phyloP scores from a whole-genome alignment of 1,140 invertebrate genomes.

The Drosophila santomea region DNA sequence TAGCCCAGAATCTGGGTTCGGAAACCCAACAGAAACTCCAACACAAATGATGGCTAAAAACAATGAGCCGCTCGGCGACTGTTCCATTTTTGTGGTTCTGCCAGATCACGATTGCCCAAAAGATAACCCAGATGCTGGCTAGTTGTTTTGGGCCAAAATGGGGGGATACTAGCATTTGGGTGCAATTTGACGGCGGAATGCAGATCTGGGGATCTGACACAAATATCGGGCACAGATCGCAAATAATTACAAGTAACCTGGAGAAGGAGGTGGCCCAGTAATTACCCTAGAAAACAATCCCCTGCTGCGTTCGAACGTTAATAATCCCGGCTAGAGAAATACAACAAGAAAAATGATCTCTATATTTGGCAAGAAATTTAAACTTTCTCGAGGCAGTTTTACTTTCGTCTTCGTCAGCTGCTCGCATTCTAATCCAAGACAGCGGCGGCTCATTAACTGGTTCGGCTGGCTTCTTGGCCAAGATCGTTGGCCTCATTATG shows the following conservation, averaged over 20 bases:
- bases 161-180: slow-evolving; percentile 23
- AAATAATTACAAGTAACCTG: slow-evolving; percentile 57
- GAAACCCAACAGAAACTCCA: slow-evolving; percentile 27
- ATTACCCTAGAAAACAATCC: slow-evolving; percentile 44
- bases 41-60: slow-evolving; percentile 42
- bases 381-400: slow-evolving; percentile 72
- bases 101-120: slow-evolving; percentile 65
- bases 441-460: slow-evolving; percentile 65
- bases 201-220: slow-evolving; percentile 51
- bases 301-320: slow-evolving; percentile 43
- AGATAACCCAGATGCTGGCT: slow-evolving; percentile 59
- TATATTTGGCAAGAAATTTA: slow-evolving; percentile 57
- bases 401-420: slow-evolving; percentile 55
- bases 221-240: slow-evolving; percentile 54
- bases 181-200: slow-evolving; percentile 49
- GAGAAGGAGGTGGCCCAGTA: slow-evolving; percentile 2
- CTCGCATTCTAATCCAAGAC: slow-evolving; percentile 53
- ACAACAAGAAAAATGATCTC: slow-evolving; percentile 23
- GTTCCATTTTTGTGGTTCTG: slow-evolving; percentile 56
- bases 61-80: slow-evolving; percentile 28
- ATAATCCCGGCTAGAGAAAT: slow-evolving; percentile 30
- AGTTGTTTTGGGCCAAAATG: slow-evolving; percentile 10
- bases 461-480: slow-evolving; percentile 64
- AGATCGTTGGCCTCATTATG: slow-evolving; percentile 74
- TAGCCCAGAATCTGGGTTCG: slow-evolving; percentile 64